Base-by-base conservation (phyloP, 2,888 invertebrate species). In the Urechis unicinctus region DNA sequence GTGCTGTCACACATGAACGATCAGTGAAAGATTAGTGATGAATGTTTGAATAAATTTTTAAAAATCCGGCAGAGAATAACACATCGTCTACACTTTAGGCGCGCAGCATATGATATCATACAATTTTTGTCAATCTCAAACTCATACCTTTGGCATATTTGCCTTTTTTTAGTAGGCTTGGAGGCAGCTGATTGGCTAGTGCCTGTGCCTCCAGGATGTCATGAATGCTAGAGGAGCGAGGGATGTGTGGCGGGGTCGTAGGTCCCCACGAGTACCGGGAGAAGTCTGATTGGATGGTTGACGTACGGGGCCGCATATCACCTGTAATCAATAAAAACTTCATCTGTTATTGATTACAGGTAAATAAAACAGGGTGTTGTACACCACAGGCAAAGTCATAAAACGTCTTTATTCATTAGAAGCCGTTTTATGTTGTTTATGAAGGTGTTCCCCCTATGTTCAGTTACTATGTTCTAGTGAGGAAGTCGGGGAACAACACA, bases 271-370 rank as follows among this genome's bases (percentile, higher is more conserved):
- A 13, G 36, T 9, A 36, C 36, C 67, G 66, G 6, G 67, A 65
- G 52, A 62, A 66, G 42, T 70, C 71, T 9, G 71, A 68, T 42
- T 66, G 66, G 60, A 71, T 65, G 36, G 74, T 73, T 46, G 69
- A 66, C 43, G 71, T 65, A 45, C 71, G 62, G 50, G 73, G 69
- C 44, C 71, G 60, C 25, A 53, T 44, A 17, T 61, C 61, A 50
- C 45, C 57, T 53, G 57, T 3, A 36, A 17, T 9, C 9, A 36
- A 36, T 9, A 36, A 36, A 17, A 36, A 17, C 9, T 13, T 9
- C 17, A 17, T 13, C 9, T 9, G 17, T 9, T 36, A 17, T 13
- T 9, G 36, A 36, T 9, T 36, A 36, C 9, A 36, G 36, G 17
- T 9, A 17, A 36, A 36, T 17, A n/a, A n/a, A n/a, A n/a, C n/a